These are phyloP conservation scores for Asbolus verrucosus DNA, from an alignment of 1,140 invertebrate genomes.

Conservation along the genomic window DNA sequence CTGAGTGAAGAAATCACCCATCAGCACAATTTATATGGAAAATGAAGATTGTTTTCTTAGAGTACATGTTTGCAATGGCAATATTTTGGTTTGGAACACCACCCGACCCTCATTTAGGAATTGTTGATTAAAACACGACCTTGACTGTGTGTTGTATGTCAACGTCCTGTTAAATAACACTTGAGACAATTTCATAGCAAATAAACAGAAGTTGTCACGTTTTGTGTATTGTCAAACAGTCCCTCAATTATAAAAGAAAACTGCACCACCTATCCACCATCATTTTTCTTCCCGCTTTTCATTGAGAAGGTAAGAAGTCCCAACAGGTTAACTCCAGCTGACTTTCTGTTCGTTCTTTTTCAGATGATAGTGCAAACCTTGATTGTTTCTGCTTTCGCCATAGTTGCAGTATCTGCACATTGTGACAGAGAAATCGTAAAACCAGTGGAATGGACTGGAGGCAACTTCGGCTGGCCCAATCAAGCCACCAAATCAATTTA, in stretches of 20 bases:
- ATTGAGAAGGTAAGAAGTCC: no score
- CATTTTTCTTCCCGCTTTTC: conserved; percentile 17
- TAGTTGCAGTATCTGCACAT: conserved; percentile 32
- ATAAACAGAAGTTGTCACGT: no score
- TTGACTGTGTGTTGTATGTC: conserved; percentile 7
- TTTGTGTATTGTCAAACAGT: no score
- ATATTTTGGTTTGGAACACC: conserved; percentile 12
- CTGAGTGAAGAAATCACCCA: not conserved
- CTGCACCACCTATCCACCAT: conserved; percentile 15
- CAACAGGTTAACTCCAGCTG: no score
- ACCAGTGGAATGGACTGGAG: conserved; percentile 58
- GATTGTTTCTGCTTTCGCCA: conserved; percentile 25
- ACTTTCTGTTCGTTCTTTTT: conserved; percentile 5
- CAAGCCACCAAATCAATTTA: conserved; percentile 68
- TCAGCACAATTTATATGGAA: not conserved
- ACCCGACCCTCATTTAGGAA: conserved; percentile 3
- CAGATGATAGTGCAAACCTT: conserved; percentile 47
- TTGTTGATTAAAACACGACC: conserved; percentile 26
- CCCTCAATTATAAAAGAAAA: no score
- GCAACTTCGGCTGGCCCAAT: conserved; percentile 69
- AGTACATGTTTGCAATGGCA: conserved; percentile 2
- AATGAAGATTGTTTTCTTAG: not conserved
- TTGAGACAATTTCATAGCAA: conserved; percentile 13
- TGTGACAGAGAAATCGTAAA: conserved; percentile 48
- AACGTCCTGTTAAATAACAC: conserved; percentile 14